These are phyloP conservation scores for Cryptus viduatorius DNA, from an alignment of 2,888 invertebrate genomes.

Conservation along the genomic window DNA sequence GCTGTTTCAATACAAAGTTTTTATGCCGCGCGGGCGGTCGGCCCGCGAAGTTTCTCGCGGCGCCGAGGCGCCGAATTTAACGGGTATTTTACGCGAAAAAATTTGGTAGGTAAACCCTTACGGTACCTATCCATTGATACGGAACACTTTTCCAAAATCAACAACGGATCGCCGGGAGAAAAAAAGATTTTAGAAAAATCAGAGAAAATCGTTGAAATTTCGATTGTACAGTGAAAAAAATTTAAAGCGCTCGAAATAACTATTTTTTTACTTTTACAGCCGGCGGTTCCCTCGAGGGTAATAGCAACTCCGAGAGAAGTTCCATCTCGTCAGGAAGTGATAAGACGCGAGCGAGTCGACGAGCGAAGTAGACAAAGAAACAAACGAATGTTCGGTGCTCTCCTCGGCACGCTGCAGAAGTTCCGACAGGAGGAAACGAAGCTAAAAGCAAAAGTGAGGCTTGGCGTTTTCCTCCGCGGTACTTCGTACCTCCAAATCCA, in stretches of 20 bases:
- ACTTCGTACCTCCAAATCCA: background rate
- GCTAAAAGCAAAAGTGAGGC: constrained; percentile 91
- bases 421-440: constrained; percentile 98
- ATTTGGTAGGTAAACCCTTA: too few species aligned
- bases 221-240: too few species aligned
- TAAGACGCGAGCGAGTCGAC: constrained; percentile 93
- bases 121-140: too few species aligned
- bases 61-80: too few species aligned
- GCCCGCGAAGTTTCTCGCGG: too few species aligned
- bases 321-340: constrained; percentile 93
- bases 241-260: background rate
- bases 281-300: constrained; percentile 92
- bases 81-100: too few species aligned
- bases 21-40: too few species aligned
- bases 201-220: too few species aligned
- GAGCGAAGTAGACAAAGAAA: constrained; percentile 94
- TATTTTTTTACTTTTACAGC: constrained; percentile 83
- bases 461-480: background rate
- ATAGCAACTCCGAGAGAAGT: constrained; percentile 91
- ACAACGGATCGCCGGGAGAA: too few species aligned
- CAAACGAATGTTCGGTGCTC: constrained; percentile 97
- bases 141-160: too few species aligned
- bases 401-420: constrained; percentile 97
- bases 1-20: too few species aligned
- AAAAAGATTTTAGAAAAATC: too few species aligned